Conservation (phyloP, 2,797 vertebrate genomes). For the Lycodopsis pacificus region DNA sequence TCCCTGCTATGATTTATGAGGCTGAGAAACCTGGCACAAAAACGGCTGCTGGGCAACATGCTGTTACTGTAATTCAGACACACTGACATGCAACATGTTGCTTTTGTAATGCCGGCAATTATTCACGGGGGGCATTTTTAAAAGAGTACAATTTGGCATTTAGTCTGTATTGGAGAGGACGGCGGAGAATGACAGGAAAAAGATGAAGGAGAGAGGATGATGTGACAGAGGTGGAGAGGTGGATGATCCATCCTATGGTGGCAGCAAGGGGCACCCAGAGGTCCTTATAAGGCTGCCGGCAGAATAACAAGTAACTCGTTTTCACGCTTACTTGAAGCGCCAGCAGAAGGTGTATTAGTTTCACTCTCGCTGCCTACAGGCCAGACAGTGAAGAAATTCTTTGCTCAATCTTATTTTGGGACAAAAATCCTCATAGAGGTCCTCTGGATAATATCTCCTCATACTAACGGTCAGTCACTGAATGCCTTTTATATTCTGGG, state of each 20-base stretch:
- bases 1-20: conserved; percentile 75
- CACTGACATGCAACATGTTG: conserved; percentile 67
- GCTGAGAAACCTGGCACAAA: conserved; percentile 59
- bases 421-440: conserved; percentile 43
- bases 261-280: conserved; percentile 67
- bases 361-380: conserved; percentile 42
- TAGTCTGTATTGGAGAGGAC: conserved; percentile 50
- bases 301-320: conserved; percentile 74
- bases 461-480: conserved; percentile 5
- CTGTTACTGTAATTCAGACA: conserved; percentile 70
- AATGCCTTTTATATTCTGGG: conserved; percentile 18
- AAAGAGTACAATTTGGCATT: conserved; percentile 58
- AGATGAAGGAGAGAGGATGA: conserved; percentile 47
- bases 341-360: conserved; percentile 50
- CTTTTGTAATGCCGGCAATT: conserved; percentile 69
- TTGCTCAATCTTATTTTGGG: conserved; percentile 51
- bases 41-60: conserved; percentile 59
- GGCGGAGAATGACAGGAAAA: conserved; percentile 42
- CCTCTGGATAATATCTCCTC: conserved; percentile 24
- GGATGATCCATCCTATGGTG: conserved; percentile 58
- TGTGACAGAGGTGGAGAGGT: conserved; percentile 60
- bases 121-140: conserved; percentile 60
- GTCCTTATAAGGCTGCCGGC: conserved; percentile 59
- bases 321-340: conserved; percentile 62
- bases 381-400: conserved; percentile 39